Conservation (phyloP, 2,113 vertebrate genomes). For the Rissa tridactyla region DNA sequence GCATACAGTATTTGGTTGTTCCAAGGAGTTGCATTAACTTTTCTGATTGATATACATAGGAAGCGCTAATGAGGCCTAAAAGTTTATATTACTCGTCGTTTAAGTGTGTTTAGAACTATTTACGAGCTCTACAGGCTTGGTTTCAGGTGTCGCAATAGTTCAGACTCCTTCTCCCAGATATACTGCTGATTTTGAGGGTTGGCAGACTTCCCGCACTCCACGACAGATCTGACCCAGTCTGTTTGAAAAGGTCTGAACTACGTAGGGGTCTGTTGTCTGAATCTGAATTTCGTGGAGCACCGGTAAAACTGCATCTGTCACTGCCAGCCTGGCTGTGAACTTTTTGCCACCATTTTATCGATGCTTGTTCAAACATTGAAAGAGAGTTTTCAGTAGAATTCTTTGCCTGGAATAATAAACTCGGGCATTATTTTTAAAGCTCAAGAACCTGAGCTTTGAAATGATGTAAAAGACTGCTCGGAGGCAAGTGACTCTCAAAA, state of each 20-base stretch:
- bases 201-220: background rate
- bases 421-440: constrained; percentile 50
- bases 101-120: background rate
- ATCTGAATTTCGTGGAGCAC: background rate
- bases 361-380: background rate
- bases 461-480: background rate
- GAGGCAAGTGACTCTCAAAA: constrained; percentile 25
- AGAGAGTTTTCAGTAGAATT: constrained; percentile 8
- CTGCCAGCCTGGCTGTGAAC: constrained; percentile 32
- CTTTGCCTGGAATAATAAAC: background rate
- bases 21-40: background rate
- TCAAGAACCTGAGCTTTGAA: constrained; percentile 34
- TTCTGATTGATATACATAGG: background rate
- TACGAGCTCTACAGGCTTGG: background rate
- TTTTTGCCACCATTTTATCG: constrained; percentile 40
- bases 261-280: constrained; percentile 35
- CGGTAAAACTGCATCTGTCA: constrained; percentile 42
- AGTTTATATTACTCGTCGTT: background rate
- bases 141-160: constrained; percentile 61
- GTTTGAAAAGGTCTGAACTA: constrained; percentile 38
- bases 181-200: background rate
- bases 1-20: background rate
- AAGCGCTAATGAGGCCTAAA: constrained; percentile 16
- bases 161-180: constrained; percentile 45
- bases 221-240: constrained; percentile 28